A percentile compares a stretch with the other conserved stretches of the same genome.
Conservation (phyloP, 2,888 invertebrate species). For the Physocephala rufipes region DNA sequence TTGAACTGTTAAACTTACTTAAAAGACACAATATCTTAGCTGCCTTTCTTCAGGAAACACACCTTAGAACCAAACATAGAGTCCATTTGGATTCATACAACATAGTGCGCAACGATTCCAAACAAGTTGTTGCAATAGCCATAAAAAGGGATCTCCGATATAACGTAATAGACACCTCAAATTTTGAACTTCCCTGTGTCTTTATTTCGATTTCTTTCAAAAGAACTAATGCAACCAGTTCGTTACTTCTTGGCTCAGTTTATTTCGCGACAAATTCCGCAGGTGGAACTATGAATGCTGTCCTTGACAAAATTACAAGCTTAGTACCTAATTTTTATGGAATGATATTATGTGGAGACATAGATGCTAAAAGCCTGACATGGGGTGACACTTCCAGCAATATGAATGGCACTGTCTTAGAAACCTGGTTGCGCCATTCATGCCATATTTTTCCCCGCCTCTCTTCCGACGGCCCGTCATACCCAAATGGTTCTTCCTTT, state of each 20-base stretch:
- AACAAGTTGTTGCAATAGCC: background rate
- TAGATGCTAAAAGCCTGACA: background rate
- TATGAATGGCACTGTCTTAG: background rate
- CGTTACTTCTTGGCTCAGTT: conserved; percentile 5
- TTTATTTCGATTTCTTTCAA: background rate
- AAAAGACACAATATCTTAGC: background rate
- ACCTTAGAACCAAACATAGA: no score
- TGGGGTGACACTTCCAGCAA: background rate
- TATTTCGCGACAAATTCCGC: background rate
- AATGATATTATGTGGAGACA: conserved; percentile 3
- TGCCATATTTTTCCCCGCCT: background rate
- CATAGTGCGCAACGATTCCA: background rate
- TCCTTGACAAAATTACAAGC: background rate
- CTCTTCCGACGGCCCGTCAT: background rate
- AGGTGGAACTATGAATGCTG: background rate
- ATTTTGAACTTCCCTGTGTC: background rate
- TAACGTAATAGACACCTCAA: background rate
- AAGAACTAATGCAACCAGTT: background rate
- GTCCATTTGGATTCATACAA: background rate
- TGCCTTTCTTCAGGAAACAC: background rate
- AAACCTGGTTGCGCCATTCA: background rate
- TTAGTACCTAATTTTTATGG: background rate
- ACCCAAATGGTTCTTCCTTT: background rate
- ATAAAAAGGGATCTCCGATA: background rate
- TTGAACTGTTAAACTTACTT: background rate